A percentile compares a stretch with the other conserved stretches of the same genome.
Conservation (phyloP, 2,113 vertebrate genomes). For the Chlamydotis undulata region DNA sequence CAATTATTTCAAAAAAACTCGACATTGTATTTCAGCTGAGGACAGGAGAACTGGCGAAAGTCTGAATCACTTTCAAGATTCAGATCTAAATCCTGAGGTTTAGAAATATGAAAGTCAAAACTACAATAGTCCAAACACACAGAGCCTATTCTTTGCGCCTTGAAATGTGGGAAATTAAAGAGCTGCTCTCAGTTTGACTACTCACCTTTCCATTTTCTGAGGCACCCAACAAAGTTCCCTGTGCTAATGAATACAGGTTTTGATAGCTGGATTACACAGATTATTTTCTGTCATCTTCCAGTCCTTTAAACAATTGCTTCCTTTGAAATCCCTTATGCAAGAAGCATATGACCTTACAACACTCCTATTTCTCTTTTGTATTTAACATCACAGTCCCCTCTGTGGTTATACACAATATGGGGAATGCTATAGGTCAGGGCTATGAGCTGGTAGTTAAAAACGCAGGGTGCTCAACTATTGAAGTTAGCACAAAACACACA, state of each 20-base stretch:
- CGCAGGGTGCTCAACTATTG: not conserved
- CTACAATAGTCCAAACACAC: slow-evolving; percentile 11
- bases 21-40: slow-evolving; percentile 23
- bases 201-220: slow-evolving; percentile 56
- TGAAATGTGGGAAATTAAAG: slow-evolving; percentile 66
- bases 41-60: slow-evolving; percentile 54
- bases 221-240: slow-evolving; percentile 41
- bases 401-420: slow-evolving; percentile 12
- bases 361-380: slow-evolving; percentile 44
- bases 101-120: slow-evolving; percentile 57
- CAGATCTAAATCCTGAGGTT: slow-evolving; percentile 65
- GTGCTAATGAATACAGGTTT: slow-evolving; percentile 62
- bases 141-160: slow-evolving; percentile 45
- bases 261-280: slow-evolving; percentile 46
- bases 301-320: slow-evolving; percentile 51
- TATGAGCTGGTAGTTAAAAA: not conserved
- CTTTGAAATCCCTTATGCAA: slow-evolving; percentile 50
- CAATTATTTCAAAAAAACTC: slow-evolving; percentile 54
- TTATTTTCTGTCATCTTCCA: slow-evolving; percentile 47
- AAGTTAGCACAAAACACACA: slow-evolving; percentile 46
- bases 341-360: slow-evolving; percentile 39
- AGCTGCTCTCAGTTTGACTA: slow-evolving; percentile 47
- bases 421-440: not conserved
- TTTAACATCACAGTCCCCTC: slow-evolving; percentile 40
- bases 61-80: slow-evolving; percentile 61